Evolutionary conservation across 1,140 invertebrate species (phyloP).

Genomic region (Phymastichus coffea): DNA sequence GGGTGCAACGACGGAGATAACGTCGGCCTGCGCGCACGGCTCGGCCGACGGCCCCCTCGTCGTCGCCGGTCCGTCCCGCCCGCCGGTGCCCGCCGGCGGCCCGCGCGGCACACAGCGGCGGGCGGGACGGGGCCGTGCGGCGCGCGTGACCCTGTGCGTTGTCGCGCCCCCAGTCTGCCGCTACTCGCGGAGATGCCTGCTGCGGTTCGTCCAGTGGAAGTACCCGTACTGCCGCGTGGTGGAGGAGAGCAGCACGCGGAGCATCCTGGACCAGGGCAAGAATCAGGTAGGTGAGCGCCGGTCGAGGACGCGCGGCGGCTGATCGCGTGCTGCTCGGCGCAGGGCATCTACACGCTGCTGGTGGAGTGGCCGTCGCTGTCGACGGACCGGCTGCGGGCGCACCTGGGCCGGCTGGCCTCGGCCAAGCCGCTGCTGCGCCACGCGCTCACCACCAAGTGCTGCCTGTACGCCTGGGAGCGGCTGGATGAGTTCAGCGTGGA

Average conservation of each 20-base stretch:
- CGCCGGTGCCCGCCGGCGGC: too few species aligned
- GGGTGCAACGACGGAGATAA: too few species aligned
- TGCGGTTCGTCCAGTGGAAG: conserved; percentile 49
- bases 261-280: conserved; percentile 48
- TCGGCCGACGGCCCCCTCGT: too few species aligned
- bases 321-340: background rate
- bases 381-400: conserved; percentile 38
- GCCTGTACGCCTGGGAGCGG: conserved; percentile 55
- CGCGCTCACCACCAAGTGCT: conserved; percentile 51
- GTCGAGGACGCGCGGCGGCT: background rate
- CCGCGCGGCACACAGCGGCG: too few species aligned
- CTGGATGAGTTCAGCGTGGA: conserved; percentile 64
- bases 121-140: too few species aligned
- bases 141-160: too few species aligned
- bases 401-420: conserved; percentile 40
- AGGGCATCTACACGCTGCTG: conserved; percentile 51
- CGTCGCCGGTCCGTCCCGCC: too few species aligned
- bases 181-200: conserved; percentile 44
- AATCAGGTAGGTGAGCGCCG: conserved; percentile 42
- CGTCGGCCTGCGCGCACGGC: too few species aligned
- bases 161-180: conserved; percentile 28
- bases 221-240: conserved; percentile 45
- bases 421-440: conserved; percentile 48
- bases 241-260: conserved; percentile 43
- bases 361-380: conserved; percentile 42